Evolutionary conservation across 2,888 invertebrate genomes (phyloP), one percentile per base, ranked within the genome.

Genomic region (Actias luna): DNA sequence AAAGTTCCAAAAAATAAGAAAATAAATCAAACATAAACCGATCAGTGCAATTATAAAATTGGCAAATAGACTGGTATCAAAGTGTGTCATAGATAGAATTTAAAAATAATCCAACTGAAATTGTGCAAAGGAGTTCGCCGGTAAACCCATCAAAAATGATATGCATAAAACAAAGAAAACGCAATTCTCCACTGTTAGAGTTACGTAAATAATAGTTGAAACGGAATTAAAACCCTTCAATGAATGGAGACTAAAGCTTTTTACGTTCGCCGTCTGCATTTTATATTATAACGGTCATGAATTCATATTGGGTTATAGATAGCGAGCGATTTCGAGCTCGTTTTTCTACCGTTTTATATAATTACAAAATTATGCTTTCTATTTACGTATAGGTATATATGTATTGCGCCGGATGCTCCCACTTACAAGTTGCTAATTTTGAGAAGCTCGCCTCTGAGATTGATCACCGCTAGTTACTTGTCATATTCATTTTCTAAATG

Each of bases 321-420:
- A 87, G 84, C 83, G 80, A 89, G 84, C 85, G 83, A 83, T 88
- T 88, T 84, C 77, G 83, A 80, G 46, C 79, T 82, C 79, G 79
- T 74, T 78, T 85, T 88, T 89, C 87, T 88, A 88, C 85, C 88
- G 89, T 87, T 89, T 89, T 87, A 88, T 84, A 88, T 89, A 89
- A 90, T 90, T 89, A 91, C 88, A 85, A 88, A 89, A 88, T 89
- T 89, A 89, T 88, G 85, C 84, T 80, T 84, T 81, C 78, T 84
- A 82, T 87, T 85, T 85, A 87, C 80, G 84, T 83, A 83, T 33
- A 33, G 33, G 33, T 82, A 77, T 73, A n/a, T n/a, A 75, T 77
- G 72, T 72, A 66, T 76, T 72, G 74, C 77, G 76, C 70, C 70
- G 75, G 80, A 71, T 83, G 83, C 87, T 80, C 89, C 88, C 87